phyloP scores from a whole-genome alignment of 2,113 vertebrate genomes.

The Orycteropus afer region DNA sequence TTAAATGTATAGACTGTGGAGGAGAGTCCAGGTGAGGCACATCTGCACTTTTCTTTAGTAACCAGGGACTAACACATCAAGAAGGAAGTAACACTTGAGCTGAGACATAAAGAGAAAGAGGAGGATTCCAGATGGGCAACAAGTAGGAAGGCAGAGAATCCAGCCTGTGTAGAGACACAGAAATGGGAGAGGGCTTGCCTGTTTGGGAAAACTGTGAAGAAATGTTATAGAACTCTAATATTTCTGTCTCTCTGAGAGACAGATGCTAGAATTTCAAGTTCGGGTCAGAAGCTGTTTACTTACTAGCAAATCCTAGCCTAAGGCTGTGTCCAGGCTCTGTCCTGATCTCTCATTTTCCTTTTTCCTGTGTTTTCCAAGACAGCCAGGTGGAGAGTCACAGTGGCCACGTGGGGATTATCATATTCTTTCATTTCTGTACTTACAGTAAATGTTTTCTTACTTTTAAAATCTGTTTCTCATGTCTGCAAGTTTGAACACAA shows the following conservation, averaged over 20 bases:
- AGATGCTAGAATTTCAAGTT: conserved; percentile 58
- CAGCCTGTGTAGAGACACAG: not conserved
- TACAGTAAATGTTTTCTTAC: not conserved
- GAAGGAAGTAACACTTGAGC: not conserved
- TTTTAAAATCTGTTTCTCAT: conserved; percentile 42
- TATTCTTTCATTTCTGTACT: conserved; percentile 7
- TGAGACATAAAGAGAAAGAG: not conserved
- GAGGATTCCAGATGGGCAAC: not conserved
- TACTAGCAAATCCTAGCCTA: conserved; percentile 68
- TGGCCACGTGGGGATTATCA: not conserved
- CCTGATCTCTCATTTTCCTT: conserved; percentile 65
- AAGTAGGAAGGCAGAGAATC: not conserved
- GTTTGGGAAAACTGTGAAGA: not conserved
- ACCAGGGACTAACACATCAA: not conserved
- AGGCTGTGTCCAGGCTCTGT: conserved; percentile 51
- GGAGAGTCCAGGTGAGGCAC: not conserved
- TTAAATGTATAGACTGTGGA: not conserved
- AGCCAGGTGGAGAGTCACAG: conserved; percentile 45
- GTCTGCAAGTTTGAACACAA: conserved; percentile 48
- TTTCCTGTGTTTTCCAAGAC: conserved; percentile 67
- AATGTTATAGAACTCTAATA: not conserved
- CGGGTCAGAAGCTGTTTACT: conserved; percentile 73
- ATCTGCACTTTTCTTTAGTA: not conserved
- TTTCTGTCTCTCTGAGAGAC: not conserved
- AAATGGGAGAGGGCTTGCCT: not conserved